A percentile compares a stretch with the other conserved stretches of the same genome.
Evolutionary conservation across 2,888 invertebrate genomes (phyloP).

Genomic region (Trichogramma evanescens): DNA sequence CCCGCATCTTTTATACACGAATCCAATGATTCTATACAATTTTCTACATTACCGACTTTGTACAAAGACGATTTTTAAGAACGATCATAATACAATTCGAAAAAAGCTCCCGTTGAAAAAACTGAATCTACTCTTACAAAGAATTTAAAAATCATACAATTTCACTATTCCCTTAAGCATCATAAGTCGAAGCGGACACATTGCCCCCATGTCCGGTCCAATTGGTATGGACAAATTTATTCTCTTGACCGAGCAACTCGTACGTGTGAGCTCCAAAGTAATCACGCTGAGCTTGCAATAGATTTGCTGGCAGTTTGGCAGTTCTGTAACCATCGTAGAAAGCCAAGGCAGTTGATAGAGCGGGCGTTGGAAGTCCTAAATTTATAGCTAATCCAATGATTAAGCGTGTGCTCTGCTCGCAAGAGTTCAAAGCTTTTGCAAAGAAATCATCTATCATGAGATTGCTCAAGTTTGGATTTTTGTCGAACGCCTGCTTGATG

Average conservation of each 20-base stretch:
- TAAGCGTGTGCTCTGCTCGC: conserved; percentile 78
- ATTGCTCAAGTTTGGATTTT: conserved; percentile 78
- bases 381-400: conserved; percentile 67
- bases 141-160: neutral
- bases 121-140: neutral
- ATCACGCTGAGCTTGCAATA: conserved; percentile 94
- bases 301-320: conserved; percentile 82
- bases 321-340: conserved; percentile 96
- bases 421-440: conserved; percentile 69
- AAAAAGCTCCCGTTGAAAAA: neutral
- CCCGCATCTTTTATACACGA: no score
- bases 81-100: no score
- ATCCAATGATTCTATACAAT: no score
- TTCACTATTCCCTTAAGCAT: conserved; percentile 48
- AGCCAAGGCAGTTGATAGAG: conserved; percentile 85
- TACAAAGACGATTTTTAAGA: no score
- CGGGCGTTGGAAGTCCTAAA: conserved; percentile 89
- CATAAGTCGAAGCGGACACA: conserved; percentile 88
- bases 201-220: conserved; percentile 99
- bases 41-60: no score
- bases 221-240: conserved; percentile 90
- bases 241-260: conserved; percentile 78
- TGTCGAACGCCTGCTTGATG: conserved; percentile 88
- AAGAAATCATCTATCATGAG: conserved; percentile 92
- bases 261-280: conserved; percentile 99